Base-by-base conservation (phyloP, 2,113 vertebrate species). In the Cairina moschata region DNA sequence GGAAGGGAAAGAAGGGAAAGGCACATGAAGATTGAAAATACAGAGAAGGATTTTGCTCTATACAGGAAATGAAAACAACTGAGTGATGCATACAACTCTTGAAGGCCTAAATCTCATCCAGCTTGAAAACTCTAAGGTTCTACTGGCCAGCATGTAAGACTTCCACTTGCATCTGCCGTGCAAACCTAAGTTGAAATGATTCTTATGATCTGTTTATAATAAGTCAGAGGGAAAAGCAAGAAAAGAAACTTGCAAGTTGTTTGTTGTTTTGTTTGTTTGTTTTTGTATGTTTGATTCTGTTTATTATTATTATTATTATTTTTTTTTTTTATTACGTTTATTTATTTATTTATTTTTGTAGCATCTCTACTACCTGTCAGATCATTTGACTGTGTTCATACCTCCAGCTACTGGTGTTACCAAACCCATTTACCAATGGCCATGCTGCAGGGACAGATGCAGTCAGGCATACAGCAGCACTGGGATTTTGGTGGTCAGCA, bases 131-230 rank as follows among this genome's bases (percentile, higher is more conserved):
- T 31, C 17, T 65, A 3, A 76, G 60, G 16, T 76, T 84, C 44
- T 62, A 22, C 17, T 17, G 54, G 46, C 8, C 54, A 25, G 6
- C 13, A 20, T 40, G n/a, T 58, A 17, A 60, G 6, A 32, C 13
- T 83, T 95, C 69, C 18, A 22, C 9, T 65, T 54, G 17, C 7
- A 9, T 75, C 66, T 66, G 12, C 46, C 8, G 14, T 32, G 28
- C 63, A 83, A 44, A 22, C 17, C 21, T 62, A 17, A 2, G 3
- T 76, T 15, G 3, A 83, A 85, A 42, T 25, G 25, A 1, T 88
- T 38, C 17, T 91, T 0, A 0, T 62, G 36, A 42, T 23, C 12
- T 2, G 2, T 50, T 50, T 46, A 2, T 14, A 5, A 56, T 69
- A 44, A 63, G 29, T 13, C 60, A 71, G 42, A 79, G 15, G 34